Base-by-base conservation (phyloP, 1,140 invertebrate genomes). In the Andrena cerasifolii region DNA sequence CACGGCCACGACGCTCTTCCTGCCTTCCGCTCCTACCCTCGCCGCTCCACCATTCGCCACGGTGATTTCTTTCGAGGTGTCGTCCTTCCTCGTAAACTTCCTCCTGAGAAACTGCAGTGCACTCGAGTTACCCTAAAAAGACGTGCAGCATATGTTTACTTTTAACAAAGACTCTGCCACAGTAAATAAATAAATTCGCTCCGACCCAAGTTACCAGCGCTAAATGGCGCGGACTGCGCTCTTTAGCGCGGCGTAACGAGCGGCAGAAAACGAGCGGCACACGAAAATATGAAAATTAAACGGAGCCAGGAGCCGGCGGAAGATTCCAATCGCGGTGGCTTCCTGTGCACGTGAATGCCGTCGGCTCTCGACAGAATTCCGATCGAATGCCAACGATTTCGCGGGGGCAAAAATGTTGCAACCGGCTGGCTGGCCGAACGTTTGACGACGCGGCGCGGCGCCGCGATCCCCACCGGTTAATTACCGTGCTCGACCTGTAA, bases 201-300 rank as follows among this genome's bases (percentile, higher is more conserved):
- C n/a, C n/a, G n/a, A n/a, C n/a, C n/a, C n/a, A n/a, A n/a, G n/a
- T n/a, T n/a, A n/a, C n/a, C n/a, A n/a, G n/a, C n/a, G n/a, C n/a
- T n/a, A n/a, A n/a, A n/a, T n/a, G n/a, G n/a, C n/a, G n/a, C n/a
- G n/a, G n/a, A n/a, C n/a, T n/a, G n/a, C n/a, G n/a, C n/a, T n/a
- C n/a, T n/a, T n/a, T n/a, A 56, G 31, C 16, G 18, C 56, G 28
- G 36, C 36, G 51, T 45, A 63, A 73, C 66, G 31, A 70, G 70
- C 56, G 68, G 18, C 33, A 59, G 53, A 71, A 71, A 71, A 71
- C 56, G 68, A 24, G 8, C 36, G 33, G 47, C 56, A 62, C 75
- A 33, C 75, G 75, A 78, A 72, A 78, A 78, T 72, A 72, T 76
- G 65, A 76, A 76, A 76, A 76, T 68, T 66, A 76, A 76, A 76